Conservation (phyloP, 2,797 vertebrate genomes). For the Gephyroberyx darwinii region DNA sequence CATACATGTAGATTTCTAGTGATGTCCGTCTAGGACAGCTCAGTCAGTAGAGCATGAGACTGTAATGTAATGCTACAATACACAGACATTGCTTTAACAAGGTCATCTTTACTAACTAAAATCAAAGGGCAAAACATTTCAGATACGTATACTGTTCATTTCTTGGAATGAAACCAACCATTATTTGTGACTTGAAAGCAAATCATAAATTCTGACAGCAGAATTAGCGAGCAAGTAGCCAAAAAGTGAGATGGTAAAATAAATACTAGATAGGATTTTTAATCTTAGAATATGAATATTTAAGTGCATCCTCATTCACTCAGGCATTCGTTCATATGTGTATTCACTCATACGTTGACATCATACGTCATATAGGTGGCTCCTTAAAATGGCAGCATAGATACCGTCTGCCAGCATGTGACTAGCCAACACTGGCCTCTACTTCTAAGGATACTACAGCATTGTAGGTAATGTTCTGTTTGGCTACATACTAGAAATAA, state of each 20-base stretch:
- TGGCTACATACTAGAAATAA: neutral
- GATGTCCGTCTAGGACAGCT: neutral
- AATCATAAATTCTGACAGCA: too few relatives aligned
- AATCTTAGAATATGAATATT: too few relatives aligned
- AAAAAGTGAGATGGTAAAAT: too few relatives aligned
- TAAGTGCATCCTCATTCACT: neutral
- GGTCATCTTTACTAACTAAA: constrained; percentile 25
- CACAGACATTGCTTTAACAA: constrained; percentile 43
- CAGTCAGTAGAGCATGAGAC: too few relatives aligned
- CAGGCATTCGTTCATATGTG: neutral
- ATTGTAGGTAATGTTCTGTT: neutral
- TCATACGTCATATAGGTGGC: neutral
- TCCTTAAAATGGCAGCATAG: neutral
- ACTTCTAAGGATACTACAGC: neutral
- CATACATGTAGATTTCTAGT: neutral
- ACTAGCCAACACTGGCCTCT: neutral
- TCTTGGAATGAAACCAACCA: too few relatives aligned
- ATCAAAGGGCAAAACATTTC: constrained; percentile 24
- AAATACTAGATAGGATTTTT: too few relatives aligned
- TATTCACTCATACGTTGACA: too few relatives aligned
- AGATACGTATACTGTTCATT: constrained; percentile 7
- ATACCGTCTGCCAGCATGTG: too few relatives aligned
- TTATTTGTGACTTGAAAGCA: too few relatives aligned
- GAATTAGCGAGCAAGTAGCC: too few relatives aligned
- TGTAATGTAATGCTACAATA: neutral